Evolutionary conservation across 2,888 invertebrate genomes (phyloP), one percentile per base, ranked within the genome.

Genomic region (Ferdinandea cuprea): DNA sequence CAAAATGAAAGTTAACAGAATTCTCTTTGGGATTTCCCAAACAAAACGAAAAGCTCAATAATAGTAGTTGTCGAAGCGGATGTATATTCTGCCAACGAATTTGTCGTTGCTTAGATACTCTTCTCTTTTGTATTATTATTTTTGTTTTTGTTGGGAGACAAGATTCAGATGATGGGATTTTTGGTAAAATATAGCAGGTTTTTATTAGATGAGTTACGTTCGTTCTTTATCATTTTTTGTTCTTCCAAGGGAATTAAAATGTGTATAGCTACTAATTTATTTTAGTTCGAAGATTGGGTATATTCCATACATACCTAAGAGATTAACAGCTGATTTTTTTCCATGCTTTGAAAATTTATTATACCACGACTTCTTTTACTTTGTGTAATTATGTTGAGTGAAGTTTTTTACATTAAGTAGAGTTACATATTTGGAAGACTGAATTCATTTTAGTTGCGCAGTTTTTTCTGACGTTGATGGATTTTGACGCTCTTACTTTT

Each of bases 1-100:
- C 35, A 50, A 63, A 72, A 72, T 52, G 72, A 72, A 72, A 72
- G 72, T 72, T 72, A 25, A 54, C 44, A 72, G 72, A 63, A 63
- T 63, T 63, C 63, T 35, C 25, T 44, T 52, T 63, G 72, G 72
- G 72, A 63, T 63, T 63, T 61, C 54, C 72, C 72, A 19, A 44
- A 42, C 8, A 21, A 1, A 44, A 44, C 58, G 25, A 58, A 59
- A 21, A 59, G 59, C 17, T 44, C 32, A 52, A 11, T 11, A 40
- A 69, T 25, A 69, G 15, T 58, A 56, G 42, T 71, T 61, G 42
- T 32, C 52, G 61, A 71, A 72, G 61, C 72, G 72, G 72, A 72
- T 72, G 72, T 63, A 19, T 48, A 19, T 48, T 59, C 59, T 71
- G 35, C 0, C 13, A 9, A 50, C 19, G 11, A 17, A 0, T 32